These are phyloP conservation scores for Palythoa grandiflora DNA, from an alignment of 92 coral and sea anemone species.

Conservation along the genomic window DNA sequence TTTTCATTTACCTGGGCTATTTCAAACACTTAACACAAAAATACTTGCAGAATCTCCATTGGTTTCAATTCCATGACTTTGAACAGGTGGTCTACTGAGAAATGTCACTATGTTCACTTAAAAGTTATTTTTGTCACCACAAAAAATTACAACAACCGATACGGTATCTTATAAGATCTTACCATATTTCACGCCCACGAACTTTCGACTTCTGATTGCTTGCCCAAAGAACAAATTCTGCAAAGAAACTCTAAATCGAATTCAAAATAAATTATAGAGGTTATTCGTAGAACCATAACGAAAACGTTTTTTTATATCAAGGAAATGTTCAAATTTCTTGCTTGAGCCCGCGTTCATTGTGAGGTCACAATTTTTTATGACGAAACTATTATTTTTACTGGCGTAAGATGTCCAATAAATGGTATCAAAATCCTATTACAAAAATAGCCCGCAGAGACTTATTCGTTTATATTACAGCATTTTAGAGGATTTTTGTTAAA, in stretches of 20 bases:
- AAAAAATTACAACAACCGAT: not conserved
- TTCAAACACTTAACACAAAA: not conserved
- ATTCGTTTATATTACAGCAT: not conserved
- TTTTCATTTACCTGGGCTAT: not conserved
- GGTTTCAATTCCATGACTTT: not conserved
- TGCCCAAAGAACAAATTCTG: not conserved
- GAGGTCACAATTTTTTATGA: conserved; percentile 30
- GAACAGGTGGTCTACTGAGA: not conserved
- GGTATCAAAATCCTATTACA: not conserved
- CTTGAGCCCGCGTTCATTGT: conserved; percentile 20
- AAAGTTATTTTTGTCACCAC: not conserved
- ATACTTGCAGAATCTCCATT: not conserved
- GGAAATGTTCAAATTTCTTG: not conserved
- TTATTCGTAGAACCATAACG: no score
- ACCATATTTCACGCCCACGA: not conserved
- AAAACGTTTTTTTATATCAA: not conserved
- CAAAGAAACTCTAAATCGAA: not conserved
- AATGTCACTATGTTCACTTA: not conserved
- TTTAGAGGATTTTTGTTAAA: not conserved
- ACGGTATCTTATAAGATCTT: not conserved
- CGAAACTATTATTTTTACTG: conserved; percentile 17
- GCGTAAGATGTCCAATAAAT: not conserved
- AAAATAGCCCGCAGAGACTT: not conserved
- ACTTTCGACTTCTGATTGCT: not conserved
- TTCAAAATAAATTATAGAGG: no score